Evolutionary conservation across 2,113 vertebrate species (phyloP).

Genomic region (Polypterus bichir): DNA sequence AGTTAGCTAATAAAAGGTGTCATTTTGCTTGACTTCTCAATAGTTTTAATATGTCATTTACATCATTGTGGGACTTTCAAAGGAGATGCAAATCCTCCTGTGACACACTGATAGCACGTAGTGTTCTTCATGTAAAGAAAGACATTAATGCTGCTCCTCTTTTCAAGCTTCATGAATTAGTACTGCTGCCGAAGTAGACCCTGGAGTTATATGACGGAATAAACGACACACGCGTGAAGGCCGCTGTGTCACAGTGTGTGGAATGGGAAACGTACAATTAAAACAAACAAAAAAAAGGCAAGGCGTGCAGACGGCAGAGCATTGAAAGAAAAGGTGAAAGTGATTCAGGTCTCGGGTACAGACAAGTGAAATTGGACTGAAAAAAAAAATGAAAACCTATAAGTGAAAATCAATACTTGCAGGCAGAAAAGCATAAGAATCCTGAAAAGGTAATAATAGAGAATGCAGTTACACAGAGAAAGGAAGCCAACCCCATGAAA

Average conservation of each 20-base stretch:
- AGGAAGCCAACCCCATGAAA: not conserved
- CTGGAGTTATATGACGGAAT: no score
- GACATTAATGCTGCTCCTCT: no score
- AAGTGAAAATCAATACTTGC: conserved; percentile 63
- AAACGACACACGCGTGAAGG: no score
- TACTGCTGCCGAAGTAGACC: no score
- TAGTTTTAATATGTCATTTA: no score
- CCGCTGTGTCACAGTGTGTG: not conserved
- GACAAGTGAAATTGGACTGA: conserved; percentile 50
- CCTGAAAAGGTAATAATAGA: conserved; percentile 41
- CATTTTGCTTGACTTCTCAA: no score
- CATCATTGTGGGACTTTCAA: no score
- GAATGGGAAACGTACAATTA: conserved; percentile 20
- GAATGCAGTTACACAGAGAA: conserved; percentile 54
- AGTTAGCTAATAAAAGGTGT: no score
- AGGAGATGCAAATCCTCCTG: no score
- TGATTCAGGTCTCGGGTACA: conserved; percentile 37
- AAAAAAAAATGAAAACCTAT: conserved; percentile 57
- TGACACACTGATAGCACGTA: no score
- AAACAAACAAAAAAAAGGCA: not conserved
- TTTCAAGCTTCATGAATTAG: no score
- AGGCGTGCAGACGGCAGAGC: conserved; percentile 3
- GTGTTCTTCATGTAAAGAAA: no score
- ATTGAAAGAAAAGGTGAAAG: conserved; percentile 14
- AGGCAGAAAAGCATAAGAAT: conserved; percentile 50